Evolutionary conservation across 2,113 vertebrate species (phyloP).

Genomic region (Platanista minor): DNA sequence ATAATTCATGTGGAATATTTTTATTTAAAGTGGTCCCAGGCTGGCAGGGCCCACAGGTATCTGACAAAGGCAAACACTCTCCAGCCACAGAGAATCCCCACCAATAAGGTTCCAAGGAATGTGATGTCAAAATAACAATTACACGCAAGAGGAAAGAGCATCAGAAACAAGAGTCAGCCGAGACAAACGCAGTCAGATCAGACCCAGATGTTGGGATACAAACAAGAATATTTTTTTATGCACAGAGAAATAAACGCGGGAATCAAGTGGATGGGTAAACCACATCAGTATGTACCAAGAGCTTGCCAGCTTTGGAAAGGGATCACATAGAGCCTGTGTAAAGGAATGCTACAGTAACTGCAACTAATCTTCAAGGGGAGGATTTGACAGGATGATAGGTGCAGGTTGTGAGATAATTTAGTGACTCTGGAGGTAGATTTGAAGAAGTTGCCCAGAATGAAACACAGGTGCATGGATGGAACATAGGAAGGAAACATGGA

Average conservation of each 20-base stretch:
- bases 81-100: accelerated
- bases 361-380: accelerated
- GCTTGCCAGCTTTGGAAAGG: neutral
- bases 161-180: neutral
- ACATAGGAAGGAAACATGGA: neutral
- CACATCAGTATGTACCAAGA: no score
- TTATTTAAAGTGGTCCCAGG: neutral
- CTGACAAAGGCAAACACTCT: neutral
- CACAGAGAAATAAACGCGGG: neutral
- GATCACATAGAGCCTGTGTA: neutral
- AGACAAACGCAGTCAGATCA: neutral
- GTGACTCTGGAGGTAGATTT: neutral
- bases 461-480: accelerated
- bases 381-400: no score
- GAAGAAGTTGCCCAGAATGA: neutral
- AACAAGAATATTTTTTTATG: neutral
- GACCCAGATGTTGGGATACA: neutral
- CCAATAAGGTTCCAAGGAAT: neutral
- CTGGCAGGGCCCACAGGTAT: neutral
- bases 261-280: no score
- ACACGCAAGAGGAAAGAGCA: neutral
- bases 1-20: neutral
- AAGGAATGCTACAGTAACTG: neutral
- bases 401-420: neutral
- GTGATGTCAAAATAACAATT: neutral